Conservation (phyloP, 2,888 invertebrate species). For the Erpobdella octoculata region DNA sequence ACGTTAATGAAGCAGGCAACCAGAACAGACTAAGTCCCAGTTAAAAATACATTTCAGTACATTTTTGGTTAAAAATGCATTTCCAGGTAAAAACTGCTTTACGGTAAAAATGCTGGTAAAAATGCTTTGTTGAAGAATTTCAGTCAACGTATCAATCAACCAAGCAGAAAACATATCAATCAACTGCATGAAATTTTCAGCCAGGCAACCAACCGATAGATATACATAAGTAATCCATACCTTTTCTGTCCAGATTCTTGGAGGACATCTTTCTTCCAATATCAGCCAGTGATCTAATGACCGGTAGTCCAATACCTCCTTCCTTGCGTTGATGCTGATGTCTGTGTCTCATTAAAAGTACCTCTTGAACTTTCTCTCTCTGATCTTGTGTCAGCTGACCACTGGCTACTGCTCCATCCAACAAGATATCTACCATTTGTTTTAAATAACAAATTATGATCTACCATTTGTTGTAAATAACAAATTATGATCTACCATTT, state of each 20-base stretch:
- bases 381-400: conserved; percentile 29
- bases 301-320: conserved; percentile 43
- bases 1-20: not conserved
- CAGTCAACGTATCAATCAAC: too few relatives aligned
- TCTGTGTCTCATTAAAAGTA: conserved; percentile 31
- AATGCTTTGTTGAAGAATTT: too few relatives aligned
- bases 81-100: too few relatives aligned
- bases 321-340: conserved; percentile 58
- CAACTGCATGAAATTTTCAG: too few relatives aligned
- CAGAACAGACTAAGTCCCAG: too few relatives aligned
- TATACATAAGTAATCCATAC: not conserved
- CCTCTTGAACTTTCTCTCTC: conserved; percentile 30
- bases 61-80: too few relatives aligned
- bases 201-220: too few relatives aligned
- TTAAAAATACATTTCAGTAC: too few relatives aligned
- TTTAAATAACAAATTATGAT: too few relatives aligned
- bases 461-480: too few relatives aligned
- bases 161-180: not conserved
- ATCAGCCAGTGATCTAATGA: conserved; percentile 75
- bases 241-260: conserved; percentile 35
- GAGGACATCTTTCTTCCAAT: conserved; percentile 66
- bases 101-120: too few relatives aligned
- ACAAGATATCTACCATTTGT: conserved; percentile 71
- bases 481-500: too few relatives aligned
- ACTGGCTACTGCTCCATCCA: conserved; percentile 78